phyloP scores from a whole-genome alignment of 2,113 vertebrate genomes.

The Calidris pygmaea region DNA sequence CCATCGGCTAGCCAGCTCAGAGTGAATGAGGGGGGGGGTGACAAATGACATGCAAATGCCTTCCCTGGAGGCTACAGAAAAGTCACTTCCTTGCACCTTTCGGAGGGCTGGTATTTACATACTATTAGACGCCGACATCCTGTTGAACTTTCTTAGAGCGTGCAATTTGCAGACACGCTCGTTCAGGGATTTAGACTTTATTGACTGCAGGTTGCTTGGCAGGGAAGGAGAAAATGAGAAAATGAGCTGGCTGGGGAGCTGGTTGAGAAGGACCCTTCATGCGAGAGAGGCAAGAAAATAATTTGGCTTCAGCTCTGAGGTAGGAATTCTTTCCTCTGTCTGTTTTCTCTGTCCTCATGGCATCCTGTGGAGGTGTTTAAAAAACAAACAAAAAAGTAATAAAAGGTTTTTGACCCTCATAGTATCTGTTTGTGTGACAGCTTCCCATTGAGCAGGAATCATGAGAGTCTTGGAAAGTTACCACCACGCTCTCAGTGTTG shows the following conservation, averaged over 20 bases:
- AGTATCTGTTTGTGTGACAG: background rate
- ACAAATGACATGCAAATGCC: conserved; percentile 6
- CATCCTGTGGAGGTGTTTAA: conserved; percentile 2
- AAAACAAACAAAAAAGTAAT: background rate
- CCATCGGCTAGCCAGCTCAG: background rate
- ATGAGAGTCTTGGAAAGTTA: background rate
- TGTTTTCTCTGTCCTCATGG: background rate
- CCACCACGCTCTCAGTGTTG: background rate
- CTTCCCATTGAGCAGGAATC: background rate
- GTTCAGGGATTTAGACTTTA: background rate
- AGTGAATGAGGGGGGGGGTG: background rate
- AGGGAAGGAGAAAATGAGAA: background rate
- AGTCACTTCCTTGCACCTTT: background rate
- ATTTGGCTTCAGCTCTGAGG: background rate
- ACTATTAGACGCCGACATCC: background rate
- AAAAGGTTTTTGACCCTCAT: background rate
- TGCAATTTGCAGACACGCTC: accelerated
- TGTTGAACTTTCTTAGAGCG: background rate
- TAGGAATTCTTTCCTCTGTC: background rate
- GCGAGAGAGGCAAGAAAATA: background rate
- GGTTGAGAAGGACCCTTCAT: background rate
- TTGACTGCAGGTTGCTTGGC: background rate
- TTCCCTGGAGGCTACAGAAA: background rate
- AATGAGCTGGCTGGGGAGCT: background rate
- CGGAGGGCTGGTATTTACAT: background rate